Evolutionary conservation across 2,113 vertebrate genomes (phyloP).

Genomic region (Peromyscus maniculatus): DNA sequence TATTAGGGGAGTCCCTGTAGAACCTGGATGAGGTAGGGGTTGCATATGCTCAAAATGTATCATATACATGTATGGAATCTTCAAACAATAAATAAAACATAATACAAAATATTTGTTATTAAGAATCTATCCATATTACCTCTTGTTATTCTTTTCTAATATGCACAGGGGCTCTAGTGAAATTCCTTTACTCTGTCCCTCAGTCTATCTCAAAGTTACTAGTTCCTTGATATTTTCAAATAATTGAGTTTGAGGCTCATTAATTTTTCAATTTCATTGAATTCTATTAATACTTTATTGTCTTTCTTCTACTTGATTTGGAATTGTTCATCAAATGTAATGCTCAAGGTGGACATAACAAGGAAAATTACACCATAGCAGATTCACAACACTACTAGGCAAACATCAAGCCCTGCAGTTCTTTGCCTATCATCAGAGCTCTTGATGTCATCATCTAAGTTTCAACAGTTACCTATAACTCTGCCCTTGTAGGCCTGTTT

Average conservation of each 20-base stretch:
- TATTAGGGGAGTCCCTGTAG: not conserved
- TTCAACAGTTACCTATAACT: not conserved
- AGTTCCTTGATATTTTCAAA: not conserved
- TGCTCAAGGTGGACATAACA: not conserved
- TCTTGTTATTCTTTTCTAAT: not conserved
- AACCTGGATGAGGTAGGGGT: not conserved
- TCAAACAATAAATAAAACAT: not conserved
- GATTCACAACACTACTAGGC: not conserved
- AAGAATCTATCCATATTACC: not conserved
- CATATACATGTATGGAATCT: not conserved
- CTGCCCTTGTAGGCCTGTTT: too few species aligned
- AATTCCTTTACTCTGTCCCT: not conserved
- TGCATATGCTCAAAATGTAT: not conserved
- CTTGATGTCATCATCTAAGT: not conserved
- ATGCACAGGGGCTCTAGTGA: not conserved
- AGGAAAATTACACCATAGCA: not conserved
- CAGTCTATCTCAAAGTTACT: not conserved
- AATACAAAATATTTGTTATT: not conserved
- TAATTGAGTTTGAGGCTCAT: not conserved
- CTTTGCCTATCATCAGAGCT: not conserved
- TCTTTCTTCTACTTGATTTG: not conserved
- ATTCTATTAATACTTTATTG: not conserved
- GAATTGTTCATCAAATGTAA: not conserved
- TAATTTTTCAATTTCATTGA: not conserved
- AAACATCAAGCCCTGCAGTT: not conserved